Evolutionary conservation across 2,888 invertebrate genomes (phyloP).

Genomic region (Aquatica leii): DNA sequence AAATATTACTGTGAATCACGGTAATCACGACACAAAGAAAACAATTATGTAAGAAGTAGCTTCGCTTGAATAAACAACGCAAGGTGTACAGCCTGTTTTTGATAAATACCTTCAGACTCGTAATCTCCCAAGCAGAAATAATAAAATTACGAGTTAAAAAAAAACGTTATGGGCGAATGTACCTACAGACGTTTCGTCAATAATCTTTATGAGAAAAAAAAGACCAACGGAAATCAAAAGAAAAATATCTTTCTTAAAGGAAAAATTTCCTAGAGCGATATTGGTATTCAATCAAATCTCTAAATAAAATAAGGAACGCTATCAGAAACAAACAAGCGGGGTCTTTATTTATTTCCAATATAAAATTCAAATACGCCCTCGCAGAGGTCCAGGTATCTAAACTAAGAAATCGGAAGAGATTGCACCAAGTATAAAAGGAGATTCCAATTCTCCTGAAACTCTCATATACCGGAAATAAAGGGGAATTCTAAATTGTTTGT

Average conservation of each 20-base stretch:
- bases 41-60: conserved; percentile 16
- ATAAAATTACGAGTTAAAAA: background rate
- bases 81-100: background rate
- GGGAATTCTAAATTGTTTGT: conserved; percentile 43
- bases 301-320: conserved; percentile 34
- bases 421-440: conserved; percentile 39
- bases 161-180: too few relatives aligned
- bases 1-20: conserved; percentile 13
- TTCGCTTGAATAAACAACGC: conserved; percentile 8
- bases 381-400: conserved; percentile 40
- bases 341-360: conserved; percentile 45
- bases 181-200: background rate
- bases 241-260: background rate
- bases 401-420: conserved; percentile 42
- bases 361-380: conserved; percentile 41
- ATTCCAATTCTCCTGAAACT: conserved; percentile 38
- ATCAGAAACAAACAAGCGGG: conserved; percentile 36
- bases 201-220: background rate
- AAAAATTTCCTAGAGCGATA: conserved; percentile 14
- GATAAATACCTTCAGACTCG: background rate
- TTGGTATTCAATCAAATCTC: conserved; percentile 35
- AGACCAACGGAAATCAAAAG: background rate
- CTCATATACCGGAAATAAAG: conserved; percentile 38
- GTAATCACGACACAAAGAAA: conserved; percentile 21
- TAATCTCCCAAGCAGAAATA: background rate